These are phyloP conservation scores for Fragum whitleyi DNA, from an alignment of 2,888 invertebrate genomes.

Conservation along the genomic window DNA sequence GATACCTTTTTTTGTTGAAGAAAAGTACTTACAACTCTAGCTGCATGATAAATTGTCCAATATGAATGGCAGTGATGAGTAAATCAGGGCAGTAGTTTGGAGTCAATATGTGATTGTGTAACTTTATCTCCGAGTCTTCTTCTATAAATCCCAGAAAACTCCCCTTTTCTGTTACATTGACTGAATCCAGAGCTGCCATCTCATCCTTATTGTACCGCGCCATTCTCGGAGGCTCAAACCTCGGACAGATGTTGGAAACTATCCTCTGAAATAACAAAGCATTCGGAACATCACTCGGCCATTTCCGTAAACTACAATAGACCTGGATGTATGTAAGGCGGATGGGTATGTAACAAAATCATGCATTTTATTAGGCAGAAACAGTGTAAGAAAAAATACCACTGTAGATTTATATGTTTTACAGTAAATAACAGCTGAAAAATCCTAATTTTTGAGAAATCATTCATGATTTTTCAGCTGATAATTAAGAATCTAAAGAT, in stretches of 20 bases:
- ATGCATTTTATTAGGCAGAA: no score
- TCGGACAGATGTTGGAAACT: constrained; percentile 65
- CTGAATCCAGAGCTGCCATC: constrained; percentile 37
- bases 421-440: no score
- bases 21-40: constrained; percentile 54
- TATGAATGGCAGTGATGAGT: constrained; percentile 32
- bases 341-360: no score
- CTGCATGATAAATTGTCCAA: constrained; percentile 25
- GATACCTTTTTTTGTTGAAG: no score
- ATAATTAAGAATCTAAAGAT: no score
- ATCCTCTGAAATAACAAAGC: constrained; percentile 65
- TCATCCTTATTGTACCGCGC: constrained; percentile 40
- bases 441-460: no score
- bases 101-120: constrained; percentile 35
- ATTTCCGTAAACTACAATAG: no score
- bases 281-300: no score
- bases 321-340: no score
- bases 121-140: constrained; percentile 10
- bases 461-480: no score
- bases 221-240: constrained; percentile 51
- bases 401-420: no score
- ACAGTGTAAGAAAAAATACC: no score
- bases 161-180: constrained; percentile 49
- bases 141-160: constrained; percentile 56
- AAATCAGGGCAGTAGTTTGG: constrained; percentile 55